phyloP scores from a whole-genome alignment of 2,113 vertebrate species.

The Lagopus muta region DNA sequence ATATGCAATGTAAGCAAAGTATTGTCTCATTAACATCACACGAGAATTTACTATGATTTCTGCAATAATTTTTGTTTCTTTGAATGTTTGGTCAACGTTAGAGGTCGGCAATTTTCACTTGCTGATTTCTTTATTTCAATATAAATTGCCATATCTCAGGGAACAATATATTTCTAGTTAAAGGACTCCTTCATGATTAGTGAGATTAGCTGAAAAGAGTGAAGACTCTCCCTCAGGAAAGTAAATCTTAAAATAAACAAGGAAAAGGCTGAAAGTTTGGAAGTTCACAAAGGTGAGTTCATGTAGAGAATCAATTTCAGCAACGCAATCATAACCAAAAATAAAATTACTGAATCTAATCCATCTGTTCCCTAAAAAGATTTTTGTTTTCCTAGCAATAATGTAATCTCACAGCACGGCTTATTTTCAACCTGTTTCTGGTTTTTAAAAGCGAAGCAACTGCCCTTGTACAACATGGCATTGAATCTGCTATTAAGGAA shows the following conservation, averaged over 20 bases:
- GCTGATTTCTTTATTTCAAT: background rate
- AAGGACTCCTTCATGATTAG: background rate
- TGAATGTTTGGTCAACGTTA: background rate
- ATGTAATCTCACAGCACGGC: background rate
- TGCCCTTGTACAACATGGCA: background rate
- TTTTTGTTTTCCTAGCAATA: background rate
- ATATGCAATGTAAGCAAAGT: background rate
- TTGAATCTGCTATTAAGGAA: background rate
- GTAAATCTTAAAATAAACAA: background rate
- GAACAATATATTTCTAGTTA: background rate
- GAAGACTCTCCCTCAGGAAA: rapidly evolving
- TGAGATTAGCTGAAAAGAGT: background rate
- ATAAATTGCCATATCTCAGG: background rate
- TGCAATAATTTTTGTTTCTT: background rate
- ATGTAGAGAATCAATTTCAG: background rate
- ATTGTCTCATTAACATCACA: background rate
- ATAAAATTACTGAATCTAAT: background rate
- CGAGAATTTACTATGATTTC: background rate
- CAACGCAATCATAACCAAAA: background rate
- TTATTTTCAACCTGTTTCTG: background rate
- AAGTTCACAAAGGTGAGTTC: background rate
- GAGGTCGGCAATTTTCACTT: background rate
- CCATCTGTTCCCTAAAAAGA: background rate
- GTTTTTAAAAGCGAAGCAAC: background rate
- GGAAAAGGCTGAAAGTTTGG: background rate